Base-by-base conservation (phyloP, 2,113 vertebrate species). In the Nothocercus nigrocapillus region DNA sequence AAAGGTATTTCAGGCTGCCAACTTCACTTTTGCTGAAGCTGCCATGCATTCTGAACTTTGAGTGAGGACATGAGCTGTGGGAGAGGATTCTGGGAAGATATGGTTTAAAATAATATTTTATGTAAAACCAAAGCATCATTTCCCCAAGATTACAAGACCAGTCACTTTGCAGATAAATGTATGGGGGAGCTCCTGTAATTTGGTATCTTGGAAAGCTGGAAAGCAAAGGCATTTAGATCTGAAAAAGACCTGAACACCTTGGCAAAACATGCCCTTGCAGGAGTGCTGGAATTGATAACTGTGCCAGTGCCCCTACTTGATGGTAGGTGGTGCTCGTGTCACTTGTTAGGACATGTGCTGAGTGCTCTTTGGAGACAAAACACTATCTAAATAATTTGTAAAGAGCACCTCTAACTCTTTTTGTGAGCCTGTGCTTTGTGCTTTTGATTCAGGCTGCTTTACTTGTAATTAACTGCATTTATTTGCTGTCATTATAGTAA, bases 181-280 rank as follows among this genome's bases (percentile, higher is more conserved):
- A 0, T 34, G 42, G 64, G 24, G 56, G 11, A 66, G 59, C 36
- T 85, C 11, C 53, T 0, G 0, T 36, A 68, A 38, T 47, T 17
- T 69, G 32, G 22, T 21, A 25, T 18, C 15, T 56, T 67, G 44
- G 75, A n/a, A 28, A 14, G 40, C 61, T 67, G 44, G 75, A n/a
- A 28, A 14, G 40, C 61, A 8, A 27, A 54, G 27, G 22, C 14
- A 16, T 30, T 56, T 70, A 56, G 32, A 9, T 61, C 72, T 88
- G 38, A 45, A 45, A 75, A 72, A 64, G 38, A 38, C 28, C 51
- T 38, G 59, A 24, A 22, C 34, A 82, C 36, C 34, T 74, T 47
- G 45, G n/a, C n/a, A 70, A 80, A 56, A 53, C 0, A 3, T 0
- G 3, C 40, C 70, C 7, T 92, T 36, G 3, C 49, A 34, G 66